Conservation (phyloP, 2,888 invertebrate genomes). For the Apeira syringaria region DNA sequence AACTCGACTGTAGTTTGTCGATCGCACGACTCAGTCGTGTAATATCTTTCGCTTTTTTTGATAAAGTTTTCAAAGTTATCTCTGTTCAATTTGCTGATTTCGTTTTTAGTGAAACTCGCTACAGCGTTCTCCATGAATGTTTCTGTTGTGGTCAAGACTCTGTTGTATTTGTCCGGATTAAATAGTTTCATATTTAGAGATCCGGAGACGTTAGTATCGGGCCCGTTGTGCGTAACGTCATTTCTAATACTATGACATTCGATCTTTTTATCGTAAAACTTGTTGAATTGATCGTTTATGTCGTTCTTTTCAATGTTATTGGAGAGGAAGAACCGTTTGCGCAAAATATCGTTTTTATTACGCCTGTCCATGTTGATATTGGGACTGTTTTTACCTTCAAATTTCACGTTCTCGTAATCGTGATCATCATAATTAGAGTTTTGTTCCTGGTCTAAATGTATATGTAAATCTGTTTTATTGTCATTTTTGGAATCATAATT, state of each 20-base stretch:
- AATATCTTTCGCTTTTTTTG: slow-evolving; percentile 76
- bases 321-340: slow-evolving; percentile 62
- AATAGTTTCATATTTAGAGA: slow-evolving; percentile 71
- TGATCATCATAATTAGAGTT: slow-evolving; percentile 13
- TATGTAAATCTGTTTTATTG: slow-evolving; percentile 24
- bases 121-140: slow-evolving; percentile 66
- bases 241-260: slow-evolving; percentile 74
- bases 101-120: slow-evolving; percentile 68
- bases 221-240: slow-evolving; percentile 66
- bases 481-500: slow-evolving; percentile 49
- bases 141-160: slow-evolving; percentile 69
- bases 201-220: slow-evolving; percentile 65
- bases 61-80: slow-evolving; percentile 72
- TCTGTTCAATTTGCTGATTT: slow-evolving; percentile 51
- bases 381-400: slow-evolving; percentile 29
- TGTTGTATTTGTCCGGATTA: slow-evolving; percentile 67
- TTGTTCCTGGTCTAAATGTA: slow-evolving; percentile 13
- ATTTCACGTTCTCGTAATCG: slow-evolving; percentile 37
- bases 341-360: slow-evolving; percentile 63
- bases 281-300: slow-evolving; percentile 62
- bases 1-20: slow-evolving; percentile 56
- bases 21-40: slow-evolving; percentile 60
- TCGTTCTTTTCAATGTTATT: slow-evolving; percentile 59
- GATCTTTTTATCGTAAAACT: slow-evolving; percentile 61
- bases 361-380: slow-evolving; percentile 47